These are phyloP conservation scores for Pollenia labialis DNA, from an alignment of 2,888 invertebrate genomes.

Conservation along the genomic window DNA sequence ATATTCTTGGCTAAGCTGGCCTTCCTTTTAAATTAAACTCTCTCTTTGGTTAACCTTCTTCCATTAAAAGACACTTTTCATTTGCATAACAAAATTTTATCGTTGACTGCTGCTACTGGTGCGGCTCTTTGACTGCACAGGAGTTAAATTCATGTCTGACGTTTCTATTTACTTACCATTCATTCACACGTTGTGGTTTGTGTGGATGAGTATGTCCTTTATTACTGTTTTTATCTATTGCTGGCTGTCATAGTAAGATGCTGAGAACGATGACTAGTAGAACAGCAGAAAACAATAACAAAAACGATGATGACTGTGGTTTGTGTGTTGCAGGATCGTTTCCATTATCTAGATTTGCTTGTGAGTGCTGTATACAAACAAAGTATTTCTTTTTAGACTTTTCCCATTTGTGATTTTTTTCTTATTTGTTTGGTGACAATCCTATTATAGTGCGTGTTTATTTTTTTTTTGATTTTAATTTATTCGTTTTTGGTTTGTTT, in stretches of 20 bases:
- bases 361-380: slow-evolving; percentile 15
- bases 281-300: slow-evolving; percentile 4
- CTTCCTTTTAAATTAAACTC: neutral
- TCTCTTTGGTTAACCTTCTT: slow-evolving; percentile 8
- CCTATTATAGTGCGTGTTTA: slow-evolving; percentile 4
- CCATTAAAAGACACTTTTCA: slow-evolving; percentile 37
- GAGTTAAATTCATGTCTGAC: slow-evolving; percentile 30
- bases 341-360: slow-evolving; percentile 27
- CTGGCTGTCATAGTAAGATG: slow-evolving; percentile 11
- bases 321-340: slow-evolving; percentile 54
- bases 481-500: neutral
- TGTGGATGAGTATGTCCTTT: slow-evolving; percentile 1
- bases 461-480: slow-evolving; percentile 16
- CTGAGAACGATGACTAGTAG: slow-evolving; percentile 13
- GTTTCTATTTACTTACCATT: slow-evolving; percentile 55
- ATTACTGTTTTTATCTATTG: neutral
- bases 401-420: neutral
- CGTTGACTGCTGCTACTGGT: slow-evolving; percentile 15
- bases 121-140: slow-evolving; percentile 8
- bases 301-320: slow-evolving; percentile 53
- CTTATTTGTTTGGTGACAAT: slow-evolving; percentile 31
- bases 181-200: slow-evolving; percentile 39
- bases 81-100: slow-evolving; percentile 45
- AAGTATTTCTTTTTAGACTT: slow-evolving; percentile 37
- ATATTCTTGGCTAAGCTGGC: too few relatives aligned